Evolutionary conservation across 2,797 vertebrate genomes (phyloP).

Genomic region (Garrulus glandarius): DNA sequence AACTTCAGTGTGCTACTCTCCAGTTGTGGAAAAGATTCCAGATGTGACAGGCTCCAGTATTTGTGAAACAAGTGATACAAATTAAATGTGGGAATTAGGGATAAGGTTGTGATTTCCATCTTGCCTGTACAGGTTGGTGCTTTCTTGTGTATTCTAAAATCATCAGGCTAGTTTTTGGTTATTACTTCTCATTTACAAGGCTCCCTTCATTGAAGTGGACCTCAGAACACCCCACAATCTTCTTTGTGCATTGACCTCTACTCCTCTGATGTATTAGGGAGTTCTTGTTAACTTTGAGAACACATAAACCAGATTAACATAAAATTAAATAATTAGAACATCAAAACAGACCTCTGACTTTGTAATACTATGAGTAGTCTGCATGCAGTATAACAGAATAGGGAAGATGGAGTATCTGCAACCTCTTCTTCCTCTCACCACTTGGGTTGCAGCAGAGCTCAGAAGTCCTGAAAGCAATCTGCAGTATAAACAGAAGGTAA

Average conservation of each 20-base stretch:
- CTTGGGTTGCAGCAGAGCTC: background rate
- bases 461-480: background rate
- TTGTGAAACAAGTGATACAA: background rate
- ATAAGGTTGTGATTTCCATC: background rate
- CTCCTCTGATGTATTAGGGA: background rate
- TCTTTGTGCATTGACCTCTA: background rate
- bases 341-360: background rate
- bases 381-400: fast-evolving
- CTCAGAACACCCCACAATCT: background rate
- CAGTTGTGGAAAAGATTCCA: background rate
- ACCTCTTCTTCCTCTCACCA: background rate
- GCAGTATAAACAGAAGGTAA: background rate
- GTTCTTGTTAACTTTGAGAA: background rate
- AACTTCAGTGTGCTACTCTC: background rate
- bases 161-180: background rate
- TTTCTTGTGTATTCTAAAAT: background rate
- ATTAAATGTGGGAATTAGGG: background rate
- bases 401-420: background rate
- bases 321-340: background rate
- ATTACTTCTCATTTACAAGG: background rate
- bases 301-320: background rate
- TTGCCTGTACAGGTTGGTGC: fast-evolving
- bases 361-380: background rate
- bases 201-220: background rate
- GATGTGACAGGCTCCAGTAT: background rate